phyloP scores from a whole-genome alignment of 2,113 vertebrate species.

The Dolichallabes microphthalmus region DNA sequence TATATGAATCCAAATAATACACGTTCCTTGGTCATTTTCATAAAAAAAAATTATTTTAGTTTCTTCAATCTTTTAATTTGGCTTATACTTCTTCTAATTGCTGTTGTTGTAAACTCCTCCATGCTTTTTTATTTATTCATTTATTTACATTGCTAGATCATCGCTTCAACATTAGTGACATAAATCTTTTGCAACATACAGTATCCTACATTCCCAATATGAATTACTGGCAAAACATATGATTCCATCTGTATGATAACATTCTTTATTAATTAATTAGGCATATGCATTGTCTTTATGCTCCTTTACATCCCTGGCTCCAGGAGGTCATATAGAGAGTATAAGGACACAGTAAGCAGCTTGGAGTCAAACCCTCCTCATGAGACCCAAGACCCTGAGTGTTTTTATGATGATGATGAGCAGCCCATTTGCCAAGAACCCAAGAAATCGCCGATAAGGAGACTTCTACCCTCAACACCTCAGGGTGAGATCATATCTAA shows the following conservation, averaged over 20 bases:
- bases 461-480: constrained; percentile 86
- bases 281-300: background rate
- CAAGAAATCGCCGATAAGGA: constrained; percentile 81
- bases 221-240: background rate
- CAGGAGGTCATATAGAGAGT: constrained; percentile 63
- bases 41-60: background rate
- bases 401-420: constrained; percentile 84
- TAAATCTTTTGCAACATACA: background rate
- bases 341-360: constrained; percentile 64
- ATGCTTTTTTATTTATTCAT: too few relatives aligned
- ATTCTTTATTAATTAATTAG: background rate
- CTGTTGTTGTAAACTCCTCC: too few relatives aligned
- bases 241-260: background rate
- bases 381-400: constrained; percentile 76
- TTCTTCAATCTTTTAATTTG: background rate
- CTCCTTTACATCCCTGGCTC: background rate
- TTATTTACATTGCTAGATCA: background rate
- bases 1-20: background rate
- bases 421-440: constrained; percentile 74
- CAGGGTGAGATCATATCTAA: constrained; percentile 73
- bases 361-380: constrained; percentile 75
- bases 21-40: background rate
- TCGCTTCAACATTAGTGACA: background rate
- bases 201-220: background rate
- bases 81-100: background rate